phyloP scores from a whole-genome alignment of 2,888 invertebrate genomes.

The Pachydiplax longipennis region DNA sequence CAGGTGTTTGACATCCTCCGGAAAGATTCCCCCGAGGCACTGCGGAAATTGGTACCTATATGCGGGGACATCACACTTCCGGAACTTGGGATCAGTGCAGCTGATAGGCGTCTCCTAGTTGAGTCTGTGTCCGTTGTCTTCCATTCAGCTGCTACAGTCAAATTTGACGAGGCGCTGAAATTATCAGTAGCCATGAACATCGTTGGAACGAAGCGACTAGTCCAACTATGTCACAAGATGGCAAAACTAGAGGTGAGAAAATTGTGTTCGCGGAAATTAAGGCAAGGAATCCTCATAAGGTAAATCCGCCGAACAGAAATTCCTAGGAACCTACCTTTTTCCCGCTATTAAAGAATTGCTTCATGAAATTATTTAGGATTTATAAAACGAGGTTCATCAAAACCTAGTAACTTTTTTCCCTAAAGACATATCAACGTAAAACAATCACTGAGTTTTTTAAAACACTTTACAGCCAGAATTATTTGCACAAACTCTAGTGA shows the following conservation, averaged over 20 bases:
- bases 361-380: no score
- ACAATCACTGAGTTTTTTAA: no score
- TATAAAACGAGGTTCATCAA: no score
- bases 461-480: no score
- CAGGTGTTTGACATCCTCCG: slow-evolving; percentile 71
- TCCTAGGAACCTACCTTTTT: no score
- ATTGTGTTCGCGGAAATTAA: no score
- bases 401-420: no score
- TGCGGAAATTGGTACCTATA: slow-evolving; percentile 71
- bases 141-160: slow-evolving; percentile 83
- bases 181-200: slow-evolving; percentile 80
- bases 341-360: no score
- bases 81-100: slow-evolving; percentile 65
- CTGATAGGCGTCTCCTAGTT: slow-evolving; percentile 63
- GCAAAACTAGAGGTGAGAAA: slow-evolving; percentile 69
- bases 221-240: slow-evolving; percentile 75
- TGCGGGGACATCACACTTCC: slow-evolving; percentile 70
- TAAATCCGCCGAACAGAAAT: no score
- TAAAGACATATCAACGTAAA: no score
- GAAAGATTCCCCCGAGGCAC: slow-evolving; percentile 64
- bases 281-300: no score
- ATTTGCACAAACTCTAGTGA: no score
- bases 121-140: slow-evolving; percentile 77
- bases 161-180: slow-evolving; percentile 79
- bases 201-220: slow-evolving; percentile 72